phyloP scores from a whole-genome alignment of 2,888 invertebrate genomes.

The Melanostoma scalare region DNA sequence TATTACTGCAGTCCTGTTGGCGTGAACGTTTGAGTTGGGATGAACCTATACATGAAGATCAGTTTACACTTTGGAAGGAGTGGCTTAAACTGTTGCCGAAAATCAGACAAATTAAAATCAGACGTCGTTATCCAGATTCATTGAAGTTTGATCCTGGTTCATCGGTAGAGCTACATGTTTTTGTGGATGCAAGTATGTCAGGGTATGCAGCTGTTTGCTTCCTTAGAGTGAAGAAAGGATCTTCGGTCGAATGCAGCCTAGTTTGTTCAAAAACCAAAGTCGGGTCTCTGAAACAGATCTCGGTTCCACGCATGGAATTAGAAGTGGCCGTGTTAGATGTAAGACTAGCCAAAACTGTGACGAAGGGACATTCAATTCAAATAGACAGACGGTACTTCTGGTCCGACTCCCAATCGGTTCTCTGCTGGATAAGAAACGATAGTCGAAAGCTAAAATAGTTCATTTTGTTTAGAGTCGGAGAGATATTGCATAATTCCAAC shows the following conservation, averaged over 20 bases:
- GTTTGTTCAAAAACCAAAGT: no score
- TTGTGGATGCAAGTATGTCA: neutral
- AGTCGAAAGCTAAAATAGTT: neutral
- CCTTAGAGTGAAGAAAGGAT: neutral
- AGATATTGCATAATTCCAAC: neutral
- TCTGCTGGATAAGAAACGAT: neutral
- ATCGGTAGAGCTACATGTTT: no score
- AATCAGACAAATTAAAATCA: no score
- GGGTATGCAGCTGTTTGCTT: neutral
- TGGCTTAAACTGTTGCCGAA: no score
- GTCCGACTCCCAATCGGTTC: neutral
- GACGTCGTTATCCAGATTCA: no score
- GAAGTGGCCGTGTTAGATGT: neutral
- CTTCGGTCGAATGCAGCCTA: neutral
- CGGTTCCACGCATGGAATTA: neutral
- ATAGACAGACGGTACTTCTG: neutral
- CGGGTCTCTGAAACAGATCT: neutral
- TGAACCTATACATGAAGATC: neutral
- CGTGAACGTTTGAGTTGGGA: neutral
- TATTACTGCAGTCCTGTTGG: neutral
- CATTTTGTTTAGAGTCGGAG: neutral
- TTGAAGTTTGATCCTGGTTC: no score
- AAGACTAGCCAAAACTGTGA: neutral
- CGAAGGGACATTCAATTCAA: neutral
- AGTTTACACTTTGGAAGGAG: no score